Conservation (phyloP, 1,140 invertebrate species). For the Streblospio benedicti region DNA sequence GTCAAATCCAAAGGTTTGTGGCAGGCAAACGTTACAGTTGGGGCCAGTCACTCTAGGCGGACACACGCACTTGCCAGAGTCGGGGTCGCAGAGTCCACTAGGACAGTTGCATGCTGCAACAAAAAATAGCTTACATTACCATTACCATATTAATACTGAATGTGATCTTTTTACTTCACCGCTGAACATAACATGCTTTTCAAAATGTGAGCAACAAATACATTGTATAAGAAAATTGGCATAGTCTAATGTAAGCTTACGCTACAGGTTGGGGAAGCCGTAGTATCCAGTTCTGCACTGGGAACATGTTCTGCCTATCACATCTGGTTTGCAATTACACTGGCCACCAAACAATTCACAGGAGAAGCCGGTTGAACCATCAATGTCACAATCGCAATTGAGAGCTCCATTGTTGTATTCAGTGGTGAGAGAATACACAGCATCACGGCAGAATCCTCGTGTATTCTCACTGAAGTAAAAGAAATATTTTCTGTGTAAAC, state of each 20-base stretch:
- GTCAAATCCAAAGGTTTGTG: conserved; percentile 85
- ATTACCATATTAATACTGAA: too few relatives aligned
- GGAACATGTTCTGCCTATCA: conserved; percentile 86
- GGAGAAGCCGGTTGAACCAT: conserved; percentile 78
- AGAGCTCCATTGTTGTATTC: conserved; percentile 90
- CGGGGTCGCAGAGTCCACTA: conserved; percentile 41
- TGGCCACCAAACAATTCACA: conserved; percentile 85
- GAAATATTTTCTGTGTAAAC: background rate
- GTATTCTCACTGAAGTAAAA: conserved; percentile 5
- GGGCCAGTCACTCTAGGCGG: conserved; percentile 71
- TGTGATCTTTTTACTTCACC: too few relatives aligned
- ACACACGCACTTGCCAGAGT: conserved; percentile 65
- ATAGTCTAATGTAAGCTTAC: background rate
- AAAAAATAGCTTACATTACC: background rate
- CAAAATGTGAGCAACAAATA: too few relatives aligned
- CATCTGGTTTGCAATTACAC: conserved; percentile 83
- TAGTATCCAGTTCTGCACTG: conserved; percentile 84
- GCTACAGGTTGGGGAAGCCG: conserved; percentile 76
- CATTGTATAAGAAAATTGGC: background rate
- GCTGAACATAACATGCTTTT: too few relatives aligned
- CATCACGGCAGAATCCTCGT: conserved; percentile 67
- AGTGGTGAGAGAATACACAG: conserved; percentile 85
- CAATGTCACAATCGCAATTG: conserved; percentile 78
- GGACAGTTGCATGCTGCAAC: conserved; percentile 45
- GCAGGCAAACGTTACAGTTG: conserved; percentile 77